These are phyloP conservation scores for Graphium colonna DNA, from an alignment of 2,888 invertebrate genomes.

Conservation along the genomic window DNA sequence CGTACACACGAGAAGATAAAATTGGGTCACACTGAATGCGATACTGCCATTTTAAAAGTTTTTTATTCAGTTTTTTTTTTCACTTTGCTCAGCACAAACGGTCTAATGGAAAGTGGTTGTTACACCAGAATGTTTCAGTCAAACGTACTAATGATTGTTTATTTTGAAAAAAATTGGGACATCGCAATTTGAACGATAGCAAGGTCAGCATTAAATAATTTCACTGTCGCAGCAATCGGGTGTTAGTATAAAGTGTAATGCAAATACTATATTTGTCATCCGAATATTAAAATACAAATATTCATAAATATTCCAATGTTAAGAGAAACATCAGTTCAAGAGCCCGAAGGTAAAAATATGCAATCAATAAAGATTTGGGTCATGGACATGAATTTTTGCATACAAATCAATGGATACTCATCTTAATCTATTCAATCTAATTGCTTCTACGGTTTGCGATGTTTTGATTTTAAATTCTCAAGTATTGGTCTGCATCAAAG, in stretches of 20 bases:
- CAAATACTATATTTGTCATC: background rate
- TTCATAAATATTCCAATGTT: background rate
- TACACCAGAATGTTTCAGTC: background rate
- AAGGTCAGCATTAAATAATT: no score
- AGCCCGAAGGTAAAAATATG: constrained; percentile 11
- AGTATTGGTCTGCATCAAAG: no score
- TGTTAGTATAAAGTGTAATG: background rate
- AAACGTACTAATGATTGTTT: background rate
- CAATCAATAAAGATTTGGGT: constrained; percentile 15
- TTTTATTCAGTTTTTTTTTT: constrained; percentile 17
- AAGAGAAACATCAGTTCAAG: background rate
- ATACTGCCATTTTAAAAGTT: constrained; percentile 20
- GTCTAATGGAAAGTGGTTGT: constrained; percentile 10
- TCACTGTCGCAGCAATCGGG: no score
- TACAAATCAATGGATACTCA: constrained; percentile 17
- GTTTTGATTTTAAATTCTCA: no score
- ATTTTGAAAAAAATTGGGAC: background rate
- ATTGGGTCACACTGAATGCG: constrained; percentile 22
- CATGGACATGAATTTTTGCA: constrained; percentile 20
- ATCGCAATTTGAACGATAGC: no score
- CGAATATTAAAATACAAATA: background rate
- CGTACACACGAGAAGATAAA: constrained; percentile 16
- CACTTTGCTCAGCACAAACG: constrained; percentile 13
- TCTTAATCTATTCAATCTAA: background rate
- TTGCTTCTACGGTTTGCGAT: background rate